Evolutionary conservation across 2,113 vertebrate species (phyloP), one percentile per base, ranked within the genome.

Genomic region (Merops nubicus): DNA sequence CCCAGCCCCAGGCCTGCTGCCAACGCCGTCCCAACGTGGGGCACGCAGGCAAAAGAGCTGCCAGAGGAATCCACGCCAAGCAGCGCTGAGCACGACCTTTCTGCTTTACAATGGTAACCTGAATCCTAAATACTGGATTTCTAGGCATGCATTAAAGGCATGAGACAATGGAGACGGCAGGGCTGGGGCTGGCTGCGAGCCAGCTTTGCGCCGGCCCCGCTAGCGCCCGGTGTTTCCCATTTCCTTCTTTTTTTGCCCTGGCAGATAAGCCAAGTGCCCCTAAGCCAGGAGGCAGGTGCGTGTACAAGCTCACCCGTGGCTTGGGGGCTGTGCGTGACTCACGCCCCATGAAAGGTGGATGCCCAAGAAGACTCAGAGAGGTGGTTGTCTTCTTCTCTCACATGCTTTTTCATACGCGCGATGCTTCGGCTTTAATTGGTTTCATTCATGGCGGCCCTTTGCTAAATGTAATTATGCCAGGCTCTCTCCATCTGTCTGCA

Each of bases 381-480:
- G 64, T 80, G 62, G 63, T 43, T 91, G n/a, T 63, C 82, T 80
- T 91, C 60, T 82, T 78, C 65, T 59, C 81, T 79, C 48, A 8
- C 53, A 59, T 7, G 0, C 57, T 60, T 70, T 69, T 73, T 95
- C 51, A 19, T 38, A 85, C 0, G 0, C 94, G 83, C 86, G 65
- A 89, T 92, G 86, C 91, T 94, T 91, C 86, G 91, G 63, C 87
- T 93, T 96, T 96, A 96, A 96, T 94, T 93, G 96, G 92, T 97
- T 96, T 94, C 95, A 96, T 96, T 96, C 92, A 96, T 95, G 92
- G 91, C 73, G 1, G 85, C 81, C 91, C 96, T 97, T 97, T n/a
- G 96, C 98, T 98, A 98, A 97, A 98, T 98, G 98, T 97, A 98
- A 98, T 99, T 98, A 98, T 98, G 98, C 98, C 98, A 96, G 96